Percentiles rank a stretch among this genome's conserved stretches.
These are phyloP conservation scores for Cistogaster globosa DNA, from an alignment of 2,888 invertebrate genomes.

Conservation along the genomic window DNA sequence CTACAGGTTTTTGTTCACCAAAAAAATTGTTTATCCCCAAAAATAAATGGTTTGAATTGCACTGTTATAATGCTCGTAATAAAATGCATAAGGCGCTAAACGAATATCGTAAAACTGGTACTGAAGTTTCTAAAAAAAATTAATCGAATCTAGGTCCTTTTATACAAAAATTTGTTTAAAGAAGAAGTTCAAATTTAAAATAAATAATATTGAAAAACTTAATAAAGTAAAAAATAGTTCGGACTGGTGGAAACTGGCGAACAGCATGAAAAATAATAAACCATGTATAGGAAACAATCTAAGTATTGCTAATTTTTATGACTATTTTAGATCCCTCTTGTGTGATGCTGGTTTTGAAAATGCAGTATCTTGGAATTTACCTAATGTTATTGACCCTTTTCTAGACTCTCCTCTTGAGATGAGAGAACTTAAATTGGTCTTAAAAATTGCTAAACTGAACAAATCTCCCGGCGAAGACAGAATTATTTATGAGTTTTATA, in stretches of 20 bases:
- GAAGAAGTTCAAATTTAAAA: constrained; percentile 5
- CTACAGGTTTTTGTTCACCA: too few relatives aligned
- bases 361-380: background rate
- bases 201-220: background rate
- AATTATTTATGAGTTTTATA: background rate
- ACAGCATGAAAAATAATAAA: background rate
- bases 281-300: background rate
- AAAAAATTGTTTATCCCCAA: too few relatives aligned
- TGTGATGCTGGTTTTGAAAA: background rate
- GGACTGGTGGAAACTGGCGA: constrained; percentile 15
- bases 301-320: background rate
- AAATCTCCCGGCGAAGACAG: constrained; percentile 5
- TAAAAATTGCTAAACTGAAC: background rate
- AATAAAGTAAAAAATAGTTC: constrained; percentile 5
- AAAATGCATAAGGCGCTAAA: background rate
- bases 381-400: background rate
- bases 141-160: too few relatives aligned
- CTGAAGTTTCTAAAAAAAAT: too few relatives aligned
- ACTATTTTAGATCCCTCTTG: background rate
- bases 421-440: background rate
- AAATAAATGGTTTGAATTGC: too few relatives aligned
- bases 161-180: background rate
- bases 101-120: background rate
- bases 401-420: constrained; percentile 15
- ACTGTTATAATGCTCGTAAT: too few relatives aligned